phyloP scores from a whole-genome alignment of 2,888 invertebrate genomes.

The Platycheirus rosarum region DNA sequence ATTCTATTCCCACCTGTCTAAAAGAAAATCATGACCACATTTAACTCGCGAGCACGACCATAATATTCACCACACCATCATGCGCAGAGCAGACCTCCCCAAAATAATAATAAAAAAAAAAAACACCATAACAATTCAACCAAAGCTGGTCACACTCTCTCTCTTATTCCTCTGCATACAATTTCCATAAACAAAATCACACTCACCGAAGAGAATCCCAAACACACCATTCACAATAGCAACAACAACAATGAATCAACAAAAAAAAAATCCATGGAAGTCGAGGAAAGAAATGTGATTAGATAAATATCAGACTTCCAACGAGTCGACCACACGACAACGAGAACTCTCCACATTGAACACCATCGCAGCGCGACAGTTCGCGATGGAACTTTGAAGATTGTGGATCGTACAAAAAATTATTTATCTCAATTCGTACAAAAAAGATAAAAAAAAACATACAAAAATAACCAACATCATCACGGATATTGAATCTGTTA shows the following conservation, averaged over 20 bases:
- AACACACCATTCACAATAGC: constrained; percentile 17
- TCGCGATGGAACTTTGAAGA: constrained; percentile 82
- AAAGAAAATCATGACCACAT: constrained; percentile 25
- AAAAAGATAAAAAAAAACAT: constrained; percentile 24
- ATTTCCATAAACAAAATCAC: constrained; percentile 44
- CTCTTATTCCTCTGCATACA: constrained; percentile 16
- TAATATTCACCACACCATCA: constrained; percentile 26
- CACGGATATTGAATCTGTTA: constrained; percentile 52
- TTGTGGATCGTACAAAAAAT: constrained; percentile 78
- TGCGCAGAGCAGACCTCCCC: constrained; percentile 29
- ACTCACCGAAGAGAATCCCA: constrained; percentile 52
- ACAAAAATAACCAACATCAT: constrained; percentile 30
- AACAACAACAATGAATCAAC: constrained; percentile 18
- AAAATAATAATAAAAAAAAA: too few species aligned
- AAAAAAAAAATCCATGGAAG: constrained; percentile 61
- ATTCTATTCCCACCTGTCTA: constrained; percentile 15
- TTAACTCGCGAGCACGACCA: background rate
- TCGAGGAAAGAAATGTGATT: constrained; percentile 69
- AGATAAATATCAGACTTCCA: constrained; percentile 73
- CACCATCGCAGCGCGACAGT: constrained; percentile 76
- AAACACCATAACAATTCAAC: background rate
- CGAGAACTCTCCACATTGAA: constrained; percentile 62
- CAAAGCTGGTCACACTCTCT: constrained; percentile 10
- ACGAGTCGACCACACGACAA: constrained; percentile 48
- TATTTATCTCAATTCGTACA: constrained; percentile 48